Evolutionary conservation across 2,797 vertebrate species (phyloP).

Genomic region (Typhlichthys eigenmanni): DNA sequence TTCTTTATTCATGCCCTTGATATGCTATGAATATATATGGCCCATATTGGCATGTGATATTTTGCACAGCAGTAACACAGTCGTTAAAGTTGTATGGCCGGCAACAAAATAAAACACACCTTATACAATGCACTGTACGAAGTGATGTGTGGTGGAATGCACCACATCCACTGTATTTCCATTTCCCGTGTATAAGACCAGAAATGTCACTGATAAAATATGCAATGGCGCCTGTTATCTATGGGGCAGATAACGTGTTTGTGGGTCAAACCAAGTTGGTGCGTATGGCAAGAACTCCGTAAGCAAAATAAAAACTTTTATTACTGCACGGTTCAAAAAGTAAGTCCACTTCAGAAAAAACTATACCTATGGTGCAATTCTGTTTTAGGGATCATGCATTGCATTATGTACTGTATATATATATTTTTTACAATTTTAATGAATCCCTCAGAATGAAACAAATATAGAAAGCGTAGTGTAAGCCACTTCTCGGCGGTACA

Average conservation of each 20-base stretch:
- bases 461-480: too few species aligned
- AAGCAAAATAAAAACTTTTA: constrained; percentile 25
- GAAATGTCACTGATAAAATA: constrained; percentile 53
- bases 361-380: background rate
- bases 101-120: background rate
- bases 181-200: constrained; percentile 22
- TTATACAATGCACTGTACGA: background rate
- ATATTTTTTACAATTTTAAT: constrained; percentile 52
- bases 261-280: constrained; percentile 24
- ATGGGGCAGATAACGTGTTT: constrained; percentile 21
- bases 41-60: background rate
- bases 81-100: background rate
- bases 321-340: background rate
- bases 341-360: background rate
- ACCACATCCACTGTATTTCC: background rate
- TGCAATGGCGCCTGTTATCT: constrained; percentile 38
- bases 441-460: constrained; percentile 18
- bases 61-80: background rate
- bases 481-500: constrained; percentile 30
- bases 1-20: background rate
- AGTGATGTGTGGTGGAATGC: background rate
- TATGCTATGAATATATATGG: background rate
- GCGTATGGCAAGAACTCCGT: constrained; percentile 25
- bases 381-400: too few species aligned
- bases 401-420: constrained; percentile 43